phyloP scores from a whole-genome alignment of 2,888 invertebrate genomes.

The Argyresthia goedartella region DNA sequence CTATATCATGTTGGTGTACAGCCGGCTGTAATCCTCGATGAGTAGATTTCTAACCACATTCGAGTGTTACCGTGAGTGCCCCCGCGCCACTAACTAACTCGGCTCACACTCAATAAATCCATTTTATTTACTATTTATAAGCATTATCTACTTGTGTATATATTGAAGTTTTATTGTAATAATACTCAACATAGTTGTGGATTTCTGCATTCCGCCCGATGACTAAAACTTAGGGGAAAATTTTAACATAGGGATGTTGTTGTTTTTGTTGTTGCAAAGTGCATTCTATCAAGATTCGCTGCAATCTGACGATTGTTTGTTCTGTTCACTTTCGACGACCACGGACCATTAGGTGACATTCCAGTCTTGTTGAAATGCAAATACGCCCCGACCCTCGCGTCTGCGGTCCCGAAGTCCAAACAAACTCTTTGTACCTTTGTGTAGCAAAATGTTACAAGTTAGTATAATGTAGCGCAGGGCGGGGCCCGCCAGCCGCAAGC shows the following conservation, averaged over 20 bases:
- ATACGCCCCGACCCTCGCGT: not conserved
- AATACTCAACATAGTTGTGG: slow-evolving; percentile 72
- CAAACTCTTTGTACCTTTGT: not conserved
- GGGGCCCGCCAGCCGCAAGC: slow-evolving; percentile 32
- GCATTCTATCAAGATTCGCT: not conserved
- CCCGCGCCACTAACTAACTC: slow-evolving; percentile 34
- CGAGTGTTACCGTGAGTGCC: slow-evolving; percentile 37
- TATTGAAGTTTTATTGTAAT: slow-evolving; percentile 48
- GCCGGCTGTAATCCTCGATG: not conserved
- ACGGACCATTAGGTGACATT: slow-evolving; percentile 56
- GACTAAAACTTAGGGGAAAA: slow-evolving; percentile 65
- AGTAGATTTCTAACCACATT: slow-evolving; percentile 22
- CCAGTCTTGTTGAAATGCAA: slow-evolving; percentile 66
- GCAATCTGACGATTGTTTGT: not conserved
- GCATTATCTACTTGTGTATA: slow-evolving; percentile 63
- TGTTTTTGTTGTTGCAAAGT: slow-evolving; percentile 8
- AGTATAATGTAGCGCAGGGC: slow-evolving; percentile 7
- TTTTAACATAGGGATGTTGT: slow-evolving; percentile 50
- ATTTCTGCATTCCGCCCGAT: slow-evolving; percentile 72
- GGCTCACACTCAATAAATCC: slow-evolving; percentile 50
- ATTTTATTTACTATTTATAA: slow-evolving; percentile 55
- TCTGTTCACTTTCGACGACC: not conserved
- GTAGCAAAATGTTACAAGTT: slow-evolving; percentile 6
- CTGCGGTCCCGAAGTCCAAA: not conserved
- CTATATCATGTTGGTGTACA: not conserved